Evolutionary conservation across 2,888 invertebrate species (phyloP).

Genomic region (Encarsia formosa): DNA sequence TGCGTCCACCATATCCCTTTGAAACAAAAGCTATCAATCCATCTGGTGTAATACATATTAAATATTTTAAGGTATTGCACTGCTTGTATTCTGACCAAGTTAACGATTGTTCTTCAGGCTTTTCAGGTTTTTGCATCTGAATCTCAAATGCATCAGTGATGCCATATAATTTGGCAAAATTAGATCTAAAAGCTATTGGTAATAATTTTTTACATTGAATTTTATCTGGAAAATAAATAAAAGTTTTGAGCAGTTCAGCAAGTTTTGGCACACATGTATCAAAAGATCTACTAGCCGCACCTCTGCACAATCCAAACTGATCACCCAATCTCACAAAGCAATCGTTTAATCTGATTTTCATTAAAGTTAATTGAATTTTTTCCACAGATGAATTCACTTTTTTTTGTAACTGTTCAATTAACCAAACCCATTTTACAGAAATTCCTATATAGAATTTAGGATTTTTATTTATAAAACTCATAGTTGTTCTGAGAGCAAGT

Average conservation of each 20-base stretch:
- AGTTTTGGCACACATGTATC: conserved; percentile 6
- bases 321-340: conserved; percentile 10
- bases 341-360: conserved; percentile 21
- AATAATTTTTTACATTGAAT: neutral
- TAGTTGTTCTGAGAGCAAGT: neutral
- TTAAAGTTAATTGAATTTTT: conserved; percentile 17
- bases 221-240: neutral
- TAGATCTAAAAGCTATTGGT: conserved; percentile 4
- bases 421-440: conserved; percentile 8
- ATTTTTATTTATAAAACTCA: conserved; percentile 11
- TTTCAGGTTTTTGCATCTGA: conserved; percentile 5
- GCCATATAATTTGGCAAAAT: neutral
- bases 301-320: conserved; percentile 8
- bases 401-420: conserved; percentile 6
- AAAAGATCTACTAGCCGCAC: conserved; percentile 16
- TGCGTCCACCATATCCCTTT: conserved; percentile 8
- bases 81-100: conserved; percentile 22
- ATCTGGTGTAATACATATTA: conserved; percentile 7
- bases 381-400: neutral
- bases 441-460: conserved; percentile 18
- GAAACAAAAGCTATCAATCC: conserved; percentile 11
- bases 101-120: conserved; percentile 7
- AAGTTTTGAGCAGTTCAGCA: conserved; percentile 13
- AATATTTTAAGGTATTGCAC: conserved; percentile 20
- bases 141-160: conserved; percentile 7